Percentiles rank a stretch among this genome's conserved stretches.
These are phyloP conservation scores for Venturia canescens DNA, from an alignment of 1,140 invertebrate species.

Conservation along the genomic window DNA sequence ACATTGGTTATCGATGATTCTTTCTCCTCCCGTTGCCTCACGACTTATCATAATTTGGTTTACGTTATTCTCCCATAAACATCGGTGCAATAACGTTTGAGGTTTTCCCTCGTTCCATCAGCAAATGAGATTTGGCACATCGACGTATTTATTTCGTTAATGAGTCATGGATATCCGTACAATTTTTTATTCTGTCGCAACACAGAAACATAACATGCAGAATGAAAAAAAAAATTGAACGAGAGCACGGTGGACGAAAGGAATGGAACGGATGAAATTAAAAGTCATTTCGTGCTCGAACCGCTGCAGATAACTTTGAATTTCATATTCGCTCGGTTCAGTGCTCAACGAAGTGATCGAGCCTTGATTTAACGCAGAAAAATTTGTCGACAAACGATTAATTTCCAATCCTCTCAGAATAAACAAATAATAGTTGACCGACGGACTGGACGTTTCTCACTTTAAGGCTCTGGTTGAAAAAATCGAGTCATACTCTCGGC, in stretches of 20 bases:
- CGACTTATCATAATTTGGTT: slow-evolving; percentile 55
- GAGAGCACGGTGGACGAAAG: neutral
- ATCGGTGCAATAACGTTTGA: slow-evolving; percentile 36
- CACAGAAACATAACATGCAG: neutral
- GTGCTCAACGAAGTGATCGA: too few species aligned
- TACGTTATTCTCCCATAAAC: slow-evolving; percentile 39
- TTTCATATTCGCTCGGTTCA: too few species aligned
- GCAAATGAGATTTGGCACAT: slow-evolving; percentile 49
- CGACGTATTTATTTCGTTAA: slow-evolving; percentile 27
- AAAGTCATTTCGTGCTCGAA: too few species aligned
- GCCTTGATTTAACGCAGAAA: neutral
- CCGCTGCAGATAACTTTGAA: too few species aligned
- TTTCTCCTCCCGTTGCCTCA: neutral
- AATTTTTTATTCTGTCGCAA: slow-evolving; percentile 37
- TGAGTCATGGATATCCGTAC: neutral
- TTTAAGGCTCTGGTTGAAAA: too few species aligned
- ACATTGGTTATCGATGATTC: slow-evolving; percentile 71
- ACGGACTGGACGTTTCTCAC: too few species aligned
- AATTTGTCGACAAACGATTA: neutral
- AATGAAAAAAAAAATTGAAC: neutral
- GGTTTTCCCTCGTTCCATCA: slow-evolving; percentile 52
- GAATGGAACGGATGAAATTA: too few species aligned
- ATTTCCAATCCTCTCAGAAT: neutral
- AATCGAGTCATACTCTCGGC: neutral
- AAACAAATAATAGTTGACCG: neutral